Percentiles rank a stretch among this genome's conserved stretches.
phyloP scores from a whole-genome alignment of 2,113 vertebrate species.

The Zosterops pallidus region DNA sequence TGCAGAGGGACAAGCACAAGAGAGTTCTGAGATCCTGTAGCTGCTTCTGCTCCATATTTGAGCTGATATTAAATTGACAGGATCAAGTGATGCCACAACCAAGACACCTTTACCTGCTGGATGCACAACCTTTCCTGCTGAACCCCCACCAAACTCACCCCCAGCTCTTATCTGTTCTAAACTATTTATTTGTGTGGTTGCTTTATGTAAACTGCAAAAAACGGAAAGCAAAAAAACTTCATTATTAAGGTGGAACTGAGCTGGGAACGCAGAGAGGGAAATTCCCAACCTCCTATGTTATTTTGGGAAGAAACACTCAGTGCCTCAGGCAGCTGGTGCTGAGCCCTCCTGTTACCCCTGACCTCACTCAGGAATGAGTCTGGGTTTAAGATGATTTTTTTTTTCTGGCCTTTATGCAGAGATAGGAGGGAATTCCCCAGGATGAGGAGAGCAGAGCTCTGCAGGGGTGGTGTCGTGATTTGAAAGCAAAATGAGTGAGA shows the following conservation, averaged over 20 bases:
- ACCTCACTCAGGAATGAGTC: neutral
- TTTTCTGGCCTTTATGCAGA: neutral
- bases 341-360: neutral
- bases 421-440: neutral
- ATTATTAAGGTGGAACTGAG: slow-evolving; percentile 10
- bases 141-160: slow-evolving; percentile 23
- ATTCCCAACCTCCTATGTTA: neutral
- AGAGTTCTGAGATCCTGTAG: neutral
- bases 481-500: no score
- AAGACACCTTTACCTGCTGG: neutral
- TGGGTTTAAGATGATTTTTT: neutral
- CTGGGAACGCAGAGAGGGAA: neutral
- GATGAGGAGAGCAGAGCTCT: neutral
- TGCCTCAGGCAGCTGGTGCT: neutral
- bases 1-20: neutral
- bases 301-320: neutral
- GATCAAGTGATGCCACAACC: neutral
- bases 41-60: neutral
- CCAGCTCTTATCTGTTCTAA: slow-evolving; percentile 31
- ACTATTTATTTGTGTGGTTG: slow-evolving; percentile 28
- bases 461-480: neutral
- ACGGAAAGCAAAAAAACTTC: neutral
- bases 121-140: neutral
- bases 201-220: slow-evolving; percentile 49
- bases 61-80: neutral